Base-by-base conservation (phyloP, 2,113 vertebrate genomes). In the Epinephelus fuscoguttatus region DNA sequence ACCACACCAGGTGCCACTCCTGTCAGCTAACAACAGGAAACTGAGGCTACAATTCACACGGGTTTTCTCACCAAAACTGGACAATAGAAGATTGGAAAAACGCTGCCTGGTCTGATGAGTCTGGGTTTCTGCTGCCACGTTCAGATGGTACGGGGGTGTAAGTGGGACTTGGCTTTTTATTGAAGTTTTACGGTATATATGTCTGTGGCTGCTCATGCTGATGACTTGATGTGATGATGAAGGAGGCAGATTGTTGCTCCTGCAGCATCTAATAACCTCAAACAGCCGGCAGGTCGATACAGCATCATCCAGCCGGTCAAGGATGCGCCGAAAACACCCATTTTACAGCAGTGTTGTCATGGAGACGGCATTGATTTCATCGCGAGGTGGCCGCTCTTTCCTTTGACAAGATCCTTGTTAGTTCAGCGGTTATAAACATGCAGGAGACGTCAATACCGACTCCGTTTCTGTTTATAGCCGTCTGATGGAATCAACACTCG, bases 271-370 rank as follows among this genome's bases (percentile, higher is more conserved):
- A 17, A 45, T 66, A 37, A 57, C 21, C 50, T 27, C 21, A 55
- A 40, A 33, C 59, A 25, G 60, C 49, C 15, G 10, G 2, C 47
- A 0, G 66, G 59, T 77, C 81, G 27, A 83, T 71, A 21, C 15
- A 10, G 73, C 33, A 33, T 40, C 63, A 23, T 33, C 37, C 47
- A 15, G 14, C 14, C 23, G 14, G 14, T 30, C 27, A 37, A 63
- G 19, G 60, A 60, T 9, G 9, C 8, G 2, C 14, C 15, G 18
- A 55, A 55, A 50, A 62, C 25, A 63, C 42, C 17, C 25, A 6
- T 13, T 27, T 61, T 61, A 53, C 63, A 63, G 76, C 70, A 12
- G 19, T 21, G 50, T 80, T 40, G 76, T 64, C 82, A 75, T 63
- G 8, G 64, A 1, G 27, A 79, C 23, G 14, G 7, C 69, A 69